Conservation (phyloP, 2,113 vertebrate genomes). For the Cynocephalus volans region DNA sequence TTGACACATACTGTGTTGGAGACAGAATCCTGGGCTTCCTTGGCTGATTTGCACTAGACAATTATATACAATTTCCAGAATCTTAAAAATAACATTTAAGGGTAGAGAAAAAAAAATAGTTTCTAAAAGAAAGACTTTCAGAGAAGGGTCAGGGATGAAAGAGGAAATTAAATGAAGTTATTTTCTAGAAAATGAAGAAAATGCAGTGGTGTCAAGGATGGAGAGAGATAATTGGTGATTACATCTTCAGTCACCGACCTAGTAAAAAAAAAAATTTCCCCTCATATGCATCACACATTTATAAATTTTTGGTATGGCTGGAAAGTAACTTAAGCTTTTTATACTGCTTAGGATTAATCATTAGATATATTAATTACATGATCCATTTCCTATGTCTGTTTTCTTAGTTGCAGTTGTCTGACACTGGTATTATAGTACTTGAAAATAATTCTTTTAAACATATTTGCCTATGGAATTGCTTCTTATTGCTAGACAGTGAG, state of each 20-base stretch:
- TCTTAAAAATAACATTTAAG: background rate
- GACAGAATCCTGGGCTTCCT: background rate
- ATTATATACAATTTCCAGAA: background rate
- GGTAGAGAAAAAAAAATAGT: background rate
- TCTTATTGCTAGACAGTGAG: background rate
- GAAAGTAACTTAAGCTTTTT: background rate
- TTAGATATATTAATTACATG: background rate
- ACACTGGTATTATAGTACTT: background rate
- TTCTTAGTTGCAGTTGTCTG: background rate
- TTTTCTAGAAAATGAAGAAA: background rate
- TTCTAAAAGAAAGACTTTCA: background rate
- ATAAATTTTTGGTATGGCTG: background rate
- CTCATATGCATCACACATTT: background rate
- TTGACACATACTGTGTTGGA: background rate
- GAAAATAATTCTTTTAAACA: background rate
- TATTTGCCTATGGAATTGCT: background rate
- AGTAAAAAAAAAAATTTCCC: background rate
- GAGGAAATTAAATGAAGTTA: background rate
- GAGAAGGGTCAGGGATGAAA: background rate
- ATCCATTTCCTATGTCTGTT: background rate
- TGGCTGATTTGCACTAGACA: background rate
- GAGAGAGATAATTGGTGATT: background rate
- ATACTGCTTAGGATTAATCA: background rate
- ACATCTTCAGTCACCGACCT: background rate
- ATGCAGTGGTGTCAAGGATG: background rate